A percentile compares a stretch with the other conserved stretches of the same genome.
phyloP scores from a whole-genome alignment of 2,797 vertebrate species.

The Chelmon rostratus region DNA sequence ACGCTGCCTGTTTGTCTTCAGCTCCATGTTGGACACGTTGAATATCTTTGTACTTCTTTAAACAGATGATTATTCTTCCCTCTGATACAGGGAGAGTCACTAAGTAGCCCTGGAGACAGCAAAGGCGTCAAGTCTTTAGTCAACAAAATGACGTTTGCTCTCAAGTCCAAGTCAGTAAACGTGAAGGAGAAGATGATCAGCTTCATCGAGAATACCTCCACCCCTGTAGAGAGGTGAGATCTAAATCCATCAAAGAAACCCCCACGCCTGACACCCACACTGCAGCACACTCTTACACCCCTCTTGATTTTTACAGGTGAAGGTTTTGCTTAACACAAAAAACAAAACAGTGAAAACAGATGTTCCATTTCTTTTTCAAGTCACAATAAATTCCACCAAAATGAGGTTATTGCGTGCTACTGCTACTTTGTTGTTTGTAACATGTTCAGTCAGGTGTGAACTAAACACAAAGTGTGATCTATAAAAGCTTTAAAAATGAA shows the following conservation, averaged over 20 bases:
- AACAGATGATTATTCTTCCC: neutral
- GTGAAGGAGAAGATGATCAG: slow-evolving; percentile 99
- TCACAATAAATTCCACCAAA: neutral
- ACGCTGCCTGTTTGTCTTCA: neutral
- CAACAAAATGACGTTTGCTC: slow-evolving; percentile 99
- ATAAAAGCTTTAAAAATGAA: neutral
- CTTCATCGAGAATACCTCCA: slow-evolving; percentile 98
- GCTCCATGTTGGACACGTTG: neutral
- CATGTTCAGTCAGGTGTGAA: neutral
- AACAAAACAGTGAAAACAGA: neutral
- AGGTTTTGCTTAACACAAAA: neutral
- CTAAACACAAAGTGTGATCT: neutral
- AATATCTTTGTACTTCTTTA: neutral
- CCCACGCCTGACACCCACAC: neutral
- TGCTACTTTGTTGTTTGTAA: neutral
- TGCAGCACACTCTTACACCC: neutral
- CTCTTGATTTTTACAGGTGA: neutral
- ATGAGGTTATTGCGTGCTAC: neutral
- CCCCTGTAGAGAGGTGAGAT: slow-evolving; percentile 95
- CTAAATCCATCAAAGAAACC: neutral
- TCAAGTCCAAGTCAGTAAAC: slow-evolving; percentile 98
- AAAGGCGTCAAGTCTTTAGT: slow-evolving; percentile 97
- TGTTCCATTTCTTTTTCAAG: neutral
- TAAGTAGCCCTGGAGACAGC: slow-evolving; percentile 90
- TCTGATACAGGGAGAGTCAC: slow-evolving; percentile 79